Evolutionary conservation across 1,140 invertebrate genomes (phyloP).

Genomic region (Drosophila serrata): DNA sequence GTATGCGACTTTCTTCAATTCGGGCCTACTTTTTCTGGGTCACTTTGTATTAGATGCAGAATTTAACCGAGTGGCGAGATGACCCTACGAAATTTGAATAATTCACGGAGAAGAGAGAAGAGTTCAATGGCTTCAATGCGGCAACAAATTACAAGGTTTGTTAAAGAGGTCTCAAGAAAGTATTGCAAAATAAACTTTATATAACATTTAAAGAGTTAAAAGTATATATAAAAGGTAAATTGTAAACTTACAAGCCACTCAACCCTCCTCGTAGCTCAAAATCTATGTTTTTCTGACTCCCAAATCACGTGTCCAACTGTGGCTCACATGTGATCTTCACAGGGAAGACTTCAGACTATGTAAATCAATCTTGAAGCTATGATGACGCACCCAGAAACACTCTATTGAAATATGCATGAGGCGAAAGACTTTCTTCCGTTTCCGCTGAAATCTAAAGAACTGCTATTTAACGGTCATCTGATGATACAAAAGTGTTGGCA

Average conservation of each 20-base stretch:
- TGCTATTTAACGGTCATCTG: constrained; percentile 42
- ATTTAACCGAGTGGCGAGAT: constrained; percentile 41
- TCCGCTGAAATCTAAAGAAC: constrained; percentile 41
- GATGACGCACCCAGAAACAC: constrained; percentile 36
- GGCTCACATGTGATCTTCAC: constrained; percentile 38
- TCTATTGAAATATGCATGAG: constrained; percentile 73
- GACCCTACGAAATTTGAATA: constrained; percentile 21
- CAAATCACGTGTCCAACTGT: constrained; percentile 55
- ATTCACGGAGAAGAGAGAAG: background rate
- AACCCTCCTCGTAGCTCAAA: constrained; percentile 26
- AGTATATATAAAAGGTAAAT: background rate
- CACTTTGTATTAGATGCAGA: constrained; percentile 33
- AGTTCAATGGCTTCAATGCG: constrained; percentile 14
- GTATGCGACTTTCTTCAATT: constrained; percentile 75
- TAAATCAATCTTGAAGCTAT: constrained; percentile 42
- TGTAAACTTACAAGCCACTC: background rate
- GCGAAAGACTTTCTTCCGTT: constrained; percentile 79
- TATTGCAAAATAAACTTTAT: background rate
- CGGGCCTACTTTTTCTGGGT: constrained; percentile 53
- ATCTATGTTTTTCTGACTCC: constrained; percentile 54
- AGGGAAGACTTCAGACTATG: constrained; percentile 44
- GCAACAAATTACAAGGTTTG: background rate
- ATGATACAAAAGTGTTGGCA: constrained; percentile 60
- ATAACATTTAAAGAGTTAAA: background rate
- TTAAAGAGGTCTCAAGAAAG: background rate